These are phyloP conservation scores for Pristionchus exspectatus DNA, from an alignment of 2,888 invertebrate genomes.

Conservation along the genomic window DNA sequence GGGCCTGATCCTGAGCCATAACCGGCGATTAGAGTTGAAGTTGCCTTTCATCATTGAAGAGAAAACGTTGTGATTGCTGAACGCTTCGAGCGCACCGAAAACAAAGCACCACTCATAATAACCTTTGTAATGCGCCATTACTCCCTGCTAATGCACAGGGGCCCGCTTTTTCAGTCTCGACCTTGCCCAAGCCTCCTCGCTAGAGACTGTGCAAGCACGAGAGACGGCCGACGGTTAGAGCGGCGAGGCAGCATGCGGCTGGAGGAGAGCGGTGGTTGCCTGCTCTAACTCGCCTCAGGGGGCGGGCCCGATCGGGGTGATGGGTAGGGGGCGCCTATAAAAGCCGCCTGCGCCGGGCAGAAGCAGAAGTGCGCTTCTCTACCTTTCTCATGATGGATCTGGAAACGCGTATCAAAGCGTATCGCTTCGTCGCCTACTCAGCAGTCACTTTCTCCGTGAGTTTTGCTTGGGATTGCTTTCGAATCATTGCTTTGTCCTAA, in stretches of 20 bases:
- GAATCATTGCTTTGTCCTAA: not conserved
- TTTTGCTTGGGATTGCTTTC: not conserved
- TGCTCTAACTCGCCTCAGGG: not conserved
- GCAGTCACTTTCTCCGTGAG: slow-evolving; percentile 63
- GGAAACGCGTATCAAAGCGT: slow-evolving; percentile 65
- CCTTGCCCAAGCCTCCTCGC: not conserved
- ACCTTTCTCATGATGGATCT: slow-evolving; percentile 57
- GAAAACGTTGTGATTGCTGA: too few relatives aligned
- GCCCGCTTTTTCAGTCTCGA: slow-evolving; percentile 18
- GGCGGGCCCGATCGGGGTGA: not conserved
- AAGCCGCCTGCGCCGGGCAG: not conserved
- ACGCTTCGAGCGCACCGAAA: too few relatives aligned
- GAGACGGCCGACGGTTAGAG: slow-evolving; percentile 5
- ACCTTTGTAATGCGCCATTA: not conserved
- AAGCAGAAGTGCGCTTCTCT: slow-evolving; percentile 46
- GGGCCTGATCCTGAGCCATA: not conserved
- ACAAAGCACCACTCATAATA: not conserved
- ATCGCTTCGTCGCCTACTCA: slow-evolving; percentile 65
- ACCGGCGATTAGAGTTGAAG: too few relatives aligned
- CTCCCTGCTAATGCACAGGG: not conserved
- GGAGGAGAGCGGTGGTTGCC: not conserved
- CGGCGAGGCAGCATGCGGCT: not conserved
- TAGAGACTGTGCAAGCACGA: not conserved
- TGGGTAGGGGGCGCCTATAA: not conserved
- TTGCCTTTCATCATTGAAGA: too few relatives aligned